Percentiles rank a stretch among this genome's conserved stretches.
These are phyloP conservation scores for Tinamus guttatus DNA, from an alignment of 2,113 vertebrate species.

Conservation along the genomic window DNA sequence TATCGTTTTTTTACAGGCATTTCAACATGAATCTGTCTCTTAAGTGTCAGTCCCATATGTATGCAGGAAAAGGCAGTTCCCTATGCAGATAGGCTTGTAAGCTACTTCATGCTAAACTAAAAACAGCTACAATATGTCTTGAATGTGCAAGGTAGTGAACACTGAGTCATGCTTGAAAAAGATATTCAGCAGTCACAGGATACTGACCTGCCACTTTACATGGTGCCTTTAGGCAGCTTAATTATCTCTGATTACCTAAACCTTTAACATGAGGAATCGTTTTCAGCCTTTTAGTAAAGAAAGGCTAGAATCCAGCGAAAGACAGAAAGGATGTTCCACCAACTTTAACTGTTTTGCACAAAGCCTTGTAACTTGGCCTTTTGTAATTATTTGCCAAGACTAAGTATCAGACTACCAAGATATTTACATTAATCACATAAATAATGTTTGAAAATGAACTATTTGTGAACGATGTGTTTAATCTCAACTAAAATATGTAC, in stretches of 20 bases:
- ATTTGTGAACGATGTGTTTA: background rate
- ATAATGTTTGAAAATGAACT: background rate
- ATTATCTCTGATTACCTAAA: background rate
- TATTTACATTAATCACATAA: background rate
- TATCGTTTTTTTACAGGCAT: background rate
- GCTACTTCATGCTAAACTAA: background rate
- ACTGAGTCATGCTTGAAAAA: background rate
- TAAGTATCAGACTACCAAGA: background rate
- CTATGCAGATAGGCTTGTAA: background rate
- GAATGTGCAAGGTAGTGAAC: background rate
- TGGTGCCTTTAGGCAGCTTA: background rate
- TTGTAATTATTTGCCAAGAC: too few relatives aligned
- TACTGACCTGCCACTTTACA: background rate
- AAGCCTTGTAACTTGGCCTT: background rate
- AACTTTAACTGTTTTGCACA: background rate
- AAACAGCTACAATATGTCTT: background rate
- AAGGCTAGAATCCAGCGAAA: background rate
- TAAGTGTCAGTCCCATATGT: background rate
- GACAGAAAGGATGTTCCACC: background rate
- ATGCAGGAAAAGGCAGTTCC: background rate
- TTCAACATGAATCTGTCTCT: background rate
- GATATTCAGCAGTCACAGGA: background rate
- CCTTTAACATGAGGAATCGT: background rate
- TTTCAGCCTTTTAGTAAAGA: background rate
- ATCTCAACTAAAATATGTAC: background rate